Evolutionary conservation across 2,888 invertebrate genomes (phyloP).

Genomic region (Harmothoe impar): DNA sequence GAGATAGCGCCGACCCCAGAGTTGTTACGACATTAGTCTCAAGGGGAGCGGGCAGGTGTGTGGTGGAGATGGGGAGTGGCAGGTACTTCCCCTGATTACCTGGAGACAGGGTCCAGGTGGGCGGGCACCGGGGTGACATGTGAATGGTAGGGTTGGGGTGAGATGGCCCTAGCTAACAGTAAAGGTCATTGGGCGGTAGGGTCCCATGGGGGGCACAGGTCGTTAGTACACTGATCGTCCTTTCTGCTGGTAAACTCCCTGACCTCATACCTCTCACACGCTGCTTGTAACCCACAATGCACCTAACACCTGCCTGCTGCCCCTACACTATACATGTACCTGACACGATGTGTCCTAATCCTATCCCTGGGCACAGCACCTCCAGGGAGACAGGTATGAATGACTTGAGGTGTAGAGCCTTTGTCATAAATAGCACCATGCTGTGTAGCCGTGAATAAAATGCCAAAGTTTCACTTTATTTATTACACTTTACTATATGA

Average conservation of each 20-base stretch:
- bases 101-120: slow-evolving; percentile 31
- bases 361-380: no score
- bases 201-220: not conserved
- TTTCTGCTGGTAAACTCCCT: not conserved
- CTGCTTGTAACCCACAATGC: not conserved
- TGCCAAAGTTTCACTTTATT: no score
- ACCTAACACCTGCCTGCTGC: no score
- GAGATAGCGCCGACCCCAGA: not conserved
- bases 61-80: slow-evolving; percentile 9
- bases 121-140: not conserved
- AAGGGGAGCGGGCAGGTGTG: slow-evolving; percentile 24
- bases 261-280: not conserved
- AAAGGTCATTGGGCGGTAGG: not conserved
- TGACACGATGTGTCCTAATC: no score
- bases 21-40: not conserved
- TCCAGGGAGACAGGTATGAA: no score
- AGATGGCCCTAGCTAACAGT: not conserved
- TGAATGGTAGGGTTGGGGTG: not conserved
- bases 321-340: no score
- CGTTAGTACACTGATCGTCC: not conserved
- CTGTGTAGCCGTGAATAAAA: no score
- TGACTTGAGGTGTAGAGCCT: no score
- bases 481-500: no score
- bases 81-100: slow-evolving; percentile 37
- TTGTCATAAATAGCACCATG: no score